Conservation (phyloP, 2,888 invertebrate genomes). For the Drosophila borealis region DNA sequence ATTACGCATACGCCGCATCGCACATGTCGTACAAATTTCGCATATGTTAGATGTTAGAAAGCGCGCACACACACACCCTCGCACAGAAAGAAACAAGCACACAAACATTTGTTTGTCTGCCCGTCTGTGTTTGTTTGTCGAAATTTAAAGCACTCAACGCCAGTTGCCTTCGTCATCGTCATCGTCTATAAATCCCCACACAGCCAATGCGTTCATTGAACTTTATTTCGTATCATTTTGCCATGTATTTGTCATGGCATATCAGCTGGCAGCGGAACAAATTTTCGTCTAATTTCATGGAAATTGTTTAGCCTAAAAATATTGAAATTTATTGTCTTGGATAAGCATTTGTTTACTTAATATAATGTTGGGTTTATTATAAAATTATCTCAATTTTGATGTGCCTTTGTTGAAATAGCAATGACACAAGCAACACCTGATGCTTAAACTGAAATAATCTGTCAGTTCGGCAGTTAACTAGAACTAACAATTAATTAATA, state of each 20-base stretch:
- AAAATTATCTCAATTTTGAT: neutral
- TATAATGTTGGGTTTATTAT: neutral
- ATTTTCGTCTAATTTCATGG: conserved; percentile 44
- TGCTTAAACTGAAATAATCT: too few species aligned
- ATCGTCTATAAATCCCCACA: conserved; percentile 57
- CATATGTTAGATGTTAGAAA: conserved; percentile 42
- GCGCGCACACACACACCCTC: conserved; percentile 17
- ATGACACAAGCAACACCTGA: neutral
- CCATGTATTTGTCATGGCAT: conserved; percentile 15
- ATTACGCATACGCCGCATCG: conserved; percentile 74
- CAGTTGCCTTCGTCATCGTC: conserved; percentile 36
- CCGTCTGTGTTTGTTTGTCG: conserved; percentile 60
- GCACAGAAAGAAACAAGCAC: conserved; percentile 30
- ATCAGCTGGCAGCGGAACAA: conserved; percentile 29
- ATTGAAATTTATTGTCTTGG: conserved; percentile 6
- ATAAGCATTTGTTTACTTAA: conserved; percentile 2
- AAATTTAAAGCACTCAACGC: conserved; percentile 69
- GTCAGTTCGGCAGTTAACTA: too few species aligned
- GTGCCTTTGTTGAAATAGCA: neutral
- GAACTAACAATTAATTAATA: too few species aligned
- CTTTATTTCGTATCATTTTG: conserved; percentile 47
- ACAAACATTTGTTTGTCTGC: conserved; percentile 63
- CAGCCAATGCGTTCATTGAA: conserved; percentile 67
- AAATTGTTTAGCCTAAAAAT: conserved; percentile 19
- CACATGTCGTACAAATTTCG: conserved; percentile 35